These are phyloP conservation scores for Phrixothrix hirtus DNA, from an alignment of 2,888 invertebrate genomes.

Conservation along the genomic window DNA sequence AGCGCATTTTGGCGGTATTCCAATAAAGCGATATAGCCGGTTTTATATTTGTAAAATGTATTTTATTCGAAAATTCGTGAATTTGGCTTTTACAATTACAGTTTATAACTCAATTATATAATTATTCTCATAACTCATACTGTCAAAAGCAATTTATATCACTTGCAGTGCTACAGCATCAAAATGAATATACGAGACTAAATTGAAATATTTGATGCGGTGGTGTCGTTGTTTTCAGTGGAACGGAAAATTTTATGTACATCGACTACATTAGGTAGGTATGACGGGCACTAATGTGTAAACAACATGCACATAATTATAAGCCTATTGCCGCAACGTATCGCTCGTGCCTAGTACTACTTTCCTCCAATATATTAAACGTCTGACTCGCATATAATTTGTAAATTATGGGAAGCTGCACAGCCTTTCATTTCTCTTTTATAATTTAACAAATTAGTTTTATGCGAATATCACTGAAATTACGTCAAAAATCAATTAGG, in stretches of 20 bases:
- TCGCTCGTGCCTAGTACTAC: too few species aligned
- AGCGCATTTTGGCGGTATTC: neutral
- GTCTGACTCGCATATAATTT: too few species aligned
- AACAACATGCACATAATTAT: constrained; percentile 9
- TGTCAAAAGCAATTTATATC: constrained; percentile 5
- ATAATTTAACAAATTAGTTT: too few species aligned
- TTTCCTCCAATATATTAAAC: neutral
- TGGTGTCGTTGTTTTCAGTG: neutral
- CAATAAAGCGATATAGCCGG: neutral
- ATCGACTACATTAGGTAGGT: too few species aligned
- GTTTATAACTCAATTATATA: constrained; percentile 9
- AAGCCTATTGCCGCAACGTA: too few species aligned
- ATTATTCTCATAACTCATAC: constrained; percentile 7
- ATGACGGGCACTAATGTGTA: constrained; percentile 4
- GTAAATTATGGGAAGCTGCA: too few species aligned
- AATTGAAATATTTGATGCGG: neutral
- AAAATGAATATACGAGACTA: neutral
- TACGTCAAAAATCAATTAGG: too few species aligned
- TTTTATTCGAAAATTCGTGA: neutral
- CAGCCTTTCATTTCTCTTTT: too few species aligned
- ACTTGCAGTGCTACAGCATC: neutral
- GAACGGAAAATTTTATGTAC: neutral
- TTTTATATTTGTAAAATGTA: neutral
- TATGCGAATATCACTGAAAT: too few species aligned
- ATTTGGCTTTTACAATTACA: constrained; percentile 9